Conservation (phyloP, 2,113 vertebrate species). For the Callaeas wilsoni region DNA sequence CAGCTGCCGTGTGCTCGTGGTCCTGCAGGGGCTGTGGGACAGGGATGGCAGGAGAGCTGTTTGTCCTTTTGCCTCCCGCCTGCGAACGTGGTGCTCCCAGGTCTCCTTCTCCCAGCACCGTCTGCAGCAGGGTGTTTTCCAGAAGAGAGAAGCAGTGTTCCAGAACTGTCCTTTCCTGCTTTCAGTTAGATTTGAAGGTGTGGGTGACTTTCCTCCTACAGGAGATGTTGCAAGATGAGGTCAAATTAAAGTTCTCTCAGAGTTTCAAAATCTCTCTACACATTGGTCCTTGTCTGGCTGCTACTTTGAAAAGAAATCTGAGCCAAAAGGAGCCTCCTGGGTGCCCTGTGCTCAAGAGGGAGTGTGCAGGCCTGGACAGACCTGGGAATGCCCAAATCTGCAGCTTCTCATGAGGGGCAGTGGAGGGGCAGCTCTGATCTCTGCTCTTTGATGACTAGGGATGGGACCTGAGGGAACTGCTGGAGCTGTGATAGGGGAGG, state of each 20-base stretch:
- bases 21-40: background rate
- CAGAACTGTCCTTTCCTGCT: background rate
- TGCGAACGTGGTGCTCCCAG: background rate
- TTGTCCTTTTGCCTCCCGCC: background rate
- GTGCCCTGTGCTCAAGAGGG: background rate
- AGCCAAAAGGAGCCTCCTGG: background rate
- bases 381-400: background rate
- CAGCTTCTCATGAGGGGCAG: background rate
- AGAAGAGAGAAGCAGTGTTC: background rate
- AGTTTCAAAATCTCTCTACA: background rate
- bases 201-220: background rate
- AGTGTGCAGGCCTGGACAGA: background rate
- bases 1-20: accelerated
- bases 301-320: background rate
- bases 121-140: background rate
- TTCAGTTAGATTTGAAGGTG: background rate
- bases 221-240: background rate
- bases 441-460: background rate
- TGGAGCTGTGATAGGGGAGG: background rate
- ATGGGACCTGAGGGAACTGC: too few relatives aligned
- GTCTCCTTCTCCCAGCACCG: background rate
- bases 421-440: background rate
- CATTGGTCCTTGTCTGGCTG: background rate
- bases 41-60: background rate
- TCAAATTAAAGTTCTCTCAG: background rate